A percentile compares a stretch with the other conserved stretches of the same genome.
Conservation (phyloP, 2,113 vertebrate genomes). For the Brachyhypopomus gauderio region DNA sequence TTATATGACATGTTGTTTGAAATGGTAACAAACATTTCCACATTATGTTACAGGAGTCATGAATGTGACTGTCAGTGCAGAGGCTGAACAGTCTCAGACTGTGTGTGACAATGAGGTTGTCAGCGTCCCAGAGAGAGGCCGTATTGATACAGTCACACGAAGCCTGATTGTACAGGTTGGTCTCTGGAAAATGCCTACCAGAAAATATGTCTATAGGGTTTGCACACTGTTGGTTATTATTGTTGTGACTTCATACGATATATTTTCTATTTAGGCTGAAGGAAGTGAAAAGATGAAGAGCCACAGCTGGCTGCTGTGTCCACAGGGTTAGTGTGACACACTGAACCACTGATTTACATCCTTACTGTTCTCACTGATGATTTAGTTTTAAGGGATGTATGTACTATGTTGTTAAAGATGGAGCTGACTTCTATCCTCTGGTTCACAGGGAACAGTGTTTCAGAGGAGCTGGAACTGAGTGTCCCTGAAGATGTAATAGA, state of each 20-base stretch:
- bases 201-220: neutral
- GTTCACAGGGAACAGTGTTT: conserved; percentile 31
- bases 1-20: neutral
- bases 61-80: conserved; percentile 77
- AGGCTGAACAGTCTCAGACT: too few relatives aligned
- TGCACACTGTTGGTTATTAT: neutral
- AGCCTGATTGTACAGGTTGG: conserved; percentile 80
- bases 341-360: neutral
- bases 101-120: too few relatives aligned
- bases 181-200: neutral
- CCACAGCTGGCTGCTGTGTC: conserved; percentile 72
- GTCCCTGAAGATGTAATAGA: conserved; percentile 59
- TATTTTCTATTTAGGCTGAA: conserved; percentile 68
- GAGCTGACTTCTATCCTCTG: neutral
- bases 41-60: conserved; percentile 67
- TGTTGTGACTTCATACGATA: conserved; percentile 2
- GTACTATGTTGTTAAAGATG: neutral
- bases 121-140: too few relatives aligned
- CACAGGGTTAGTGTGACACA: conserved; percentile 67
- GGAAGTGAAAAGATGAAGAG: conserved; percentile 69
- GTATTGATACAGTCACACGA: too few relatives aligned
- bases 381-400: neutral
- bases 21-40: neutral
- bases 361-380: neutral
- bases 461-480: conserved; percentile 13